A percentile compares a stretch with the other conserved stretches of the same genome.
Conservation (phyloP, 2,797 vertebrate species). For the Melanotaenia trifasciata region DNA sequence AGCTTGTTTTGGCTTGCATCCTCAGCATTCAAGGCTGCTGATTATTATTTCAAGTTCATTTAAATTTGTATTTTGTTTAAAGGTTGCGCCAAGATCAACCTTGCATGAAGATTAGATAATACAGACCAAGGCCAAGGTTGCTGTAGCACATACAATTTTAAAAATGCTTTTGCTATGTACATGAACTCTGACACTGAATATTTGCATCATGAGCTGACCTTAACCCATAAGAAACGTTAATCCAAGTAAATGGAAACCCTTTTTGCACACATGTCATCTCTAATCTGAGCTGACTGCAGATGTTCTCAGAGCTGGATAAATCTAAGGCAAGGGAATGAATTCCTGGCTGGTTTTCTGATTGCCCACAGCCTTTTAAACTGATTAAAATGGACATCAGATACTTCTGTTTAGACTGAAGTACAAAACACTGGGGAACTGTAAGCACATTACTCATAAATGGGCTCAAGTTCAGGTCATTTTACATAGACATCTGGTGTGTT, state of each 20-base stretch:
- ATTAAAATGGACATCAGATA: conserved; percentile 74
- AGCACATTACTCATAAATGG: conserved; percentile 52
- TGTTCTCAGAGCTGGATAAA: conserved; percentile 39
- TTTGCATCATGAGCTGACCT: conserved; percentile 57
- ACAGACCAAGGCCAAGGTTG: conserved; percentile 48
- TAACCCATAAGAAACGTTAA: conserved; percentile 44
- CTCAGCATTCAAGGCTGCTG: background rate
- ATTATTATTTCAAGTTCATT: conserved; percentile 8
- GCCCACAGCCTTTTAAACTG: conserved; percentile 43
- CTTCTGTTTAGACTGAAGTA: conserved; percentile 70
- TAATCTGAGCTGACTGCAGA: conserved; percentile 51
- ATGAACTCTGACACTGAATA: conserved; percentile 44
- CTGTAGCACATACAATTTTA: conserved; percentile 16
- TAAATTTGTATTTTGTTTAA: conserved; percentile 28
- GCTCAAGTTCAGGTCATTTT: conserved; percentile 39
- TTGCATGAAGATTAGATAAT: conserved; percentile 49
- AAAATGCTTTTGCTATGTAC: conserved; percentile 55
- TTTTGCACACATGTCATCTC: conserved; percentile 28
- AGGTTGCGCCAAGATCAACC: conserved; percentile 40
- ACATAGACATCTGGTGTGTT: conserved; percentile 52
- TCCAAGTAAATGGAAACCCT: conserved; percentile 41
- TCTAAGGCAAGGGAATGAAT: conserved; percentile 33
- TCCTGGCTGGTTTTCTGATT: conserved; percentile 45
- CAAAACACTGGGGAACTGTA: conserved; percentile 41
- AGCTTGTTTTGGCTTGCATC: conserved; percentile 1